phyloP scores from a whole-genome alignment of 2,113 vertebrate genomes.

The Tachuris rubrigastra region DNA sequence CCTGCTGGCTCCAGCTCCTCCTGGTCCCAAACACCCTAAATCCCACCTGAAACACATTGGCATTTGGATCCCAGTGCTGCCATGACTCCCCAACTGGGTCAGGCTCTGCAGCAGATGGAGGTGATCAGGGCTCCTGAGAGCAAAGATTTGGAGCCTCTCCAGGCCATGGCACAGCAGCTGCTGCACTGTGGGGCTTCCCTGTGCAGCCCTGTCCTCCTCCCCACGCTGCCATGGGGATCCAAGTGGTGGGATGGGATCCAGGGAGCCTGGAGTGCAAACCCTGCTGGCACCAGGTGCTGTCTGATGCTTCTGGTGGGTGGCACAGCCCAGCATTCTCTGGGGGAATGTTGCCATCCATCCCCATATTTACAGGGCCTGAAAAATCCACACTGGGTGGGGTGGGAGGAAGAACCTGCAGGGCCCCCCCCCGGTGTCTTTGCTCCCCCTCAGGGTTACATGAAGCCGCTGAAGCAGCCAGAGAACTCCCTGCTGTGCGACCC shows the following conservation, averaged over 20 bases:
- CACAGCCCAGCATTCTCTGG: rapidly evolving
- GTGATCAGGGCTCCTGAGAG: background rate
- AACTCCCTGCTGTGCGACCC: slow-evolving; percentile 89
- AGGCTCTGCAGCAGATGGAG: background rate
- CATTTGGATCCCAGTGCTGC: background rate
- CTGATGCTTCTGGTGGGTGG: background rate
- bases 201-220: background rate
- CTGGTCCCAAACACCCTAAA: background rate
- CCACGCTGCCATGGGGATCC: rapidly evolving
- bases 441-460: slow-evolving; percentile 89
- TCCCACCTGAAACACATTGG: rapidly evolving
- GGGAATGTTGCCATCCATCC: background rate
- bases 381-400: background rate
- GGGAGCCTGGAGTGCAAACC: background rate
- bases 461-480: slow-evolving; percentile 93
- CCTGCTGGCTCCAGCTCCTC: background rate
- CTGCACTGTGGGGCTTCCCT: background rate
- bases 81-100: background rate
- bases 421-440: rapidly evolving
- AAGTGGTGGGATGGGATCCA: background rate
- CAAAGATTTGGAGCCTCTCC: background rate
- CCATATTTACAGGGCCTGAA: rapidly evolving
- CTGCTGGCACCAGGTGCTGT: rapidly evolving
- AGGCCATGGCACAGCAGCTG: background rate
- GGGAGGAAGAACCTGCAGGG: background rate